These are phyloP conservation scores for Eidolon dupreanum DNA, from an alignment of 2,797 vertebrate genomes.

Conservation along the genomic window DNA sequence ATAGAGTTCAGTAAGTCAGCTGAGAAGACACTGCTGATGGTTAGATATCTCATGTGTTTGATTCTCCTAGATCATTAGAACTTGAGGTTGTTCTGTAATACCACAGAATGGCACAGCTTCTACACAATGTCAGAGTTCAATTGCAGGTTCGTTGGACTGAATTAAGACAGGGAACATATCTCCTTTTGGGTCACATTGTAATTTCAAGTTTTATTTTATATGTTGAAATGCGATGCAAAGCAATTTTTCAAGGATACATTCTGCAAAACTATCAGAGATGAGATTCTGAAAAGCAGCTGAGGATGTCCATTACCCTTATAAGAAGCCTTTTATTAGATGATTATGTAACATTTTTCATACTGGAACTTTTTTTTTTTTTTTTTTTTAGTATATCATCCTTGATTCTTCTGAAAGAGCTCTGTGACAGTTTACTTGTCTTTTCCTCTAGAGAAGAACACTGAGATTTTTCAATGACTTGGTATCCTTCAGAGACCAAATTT, in stretches of 20 bases:
- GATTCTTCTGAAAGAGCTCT: not conserved
- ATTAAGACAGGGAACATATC: not conserved
- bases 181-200: not conserved
- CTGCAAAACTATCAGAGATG: not conserved
- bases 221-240: not conserved
- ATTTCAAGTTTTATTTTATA: not conserved
- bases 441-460: not conserved
- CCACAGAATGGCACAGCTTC: not conserved
- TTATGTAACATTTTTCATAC: not conserved
- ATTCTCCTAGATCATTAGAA: not conserved
- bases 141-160: not conserved
- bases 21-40: not conserved
- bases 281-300: not conserved
- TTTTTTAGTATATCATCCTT: not conserved
- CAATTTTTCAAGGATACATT: not conserved
- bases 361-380: not conserved
- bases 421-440: not conserved
- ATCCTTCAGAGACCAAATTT: not conserved
- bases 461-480: not conserved
- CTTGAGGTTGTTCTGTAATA: not conserved
- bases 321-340: not conserved
- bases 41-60: not conserved
- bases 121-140: not conserved
- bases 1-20: not conserved
- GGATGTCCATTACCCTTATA: not conserved